phyloP scores from a whole-genome alignment of 2,888 invertebrate genomes.

The Parthenolecanium corni region DNA sequence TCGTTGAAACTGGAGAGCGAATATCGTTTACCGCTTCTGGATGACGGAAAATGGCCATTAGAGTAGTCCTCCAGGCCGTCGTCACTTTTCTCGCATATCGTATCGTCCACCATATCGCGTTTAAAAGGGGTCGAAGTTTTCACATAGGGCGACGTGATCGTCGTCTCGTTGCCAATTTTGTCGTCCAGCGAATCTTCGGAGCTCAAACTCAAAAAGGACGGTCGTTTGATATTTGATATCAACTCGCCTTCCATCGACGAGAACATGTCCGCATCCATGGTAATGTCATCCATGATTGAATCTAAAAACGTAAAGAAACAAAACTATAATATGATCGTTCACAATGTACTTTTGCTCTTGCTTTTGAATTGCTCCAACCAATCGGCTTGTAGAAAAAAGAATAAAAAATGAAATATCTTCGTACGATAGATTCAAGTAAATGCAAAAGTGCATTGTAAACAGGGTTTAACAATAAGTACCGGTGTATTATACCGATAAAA shows the following conservation, averaged over 20 bases:
- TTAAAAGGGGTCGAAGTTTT: slow-evolving; percentile 2
- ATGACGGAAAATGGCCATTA: not conserved
- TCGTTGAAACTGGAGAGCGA: slow-evolving; percentile 16
- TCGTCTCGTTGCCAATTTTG: not conserved
- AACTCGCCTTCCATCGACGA: slow-evolving; percentile 21
- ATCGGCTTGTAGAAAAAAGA: too few species aligned
- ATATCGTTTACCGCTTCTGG: slow-evolving; percentile 3
- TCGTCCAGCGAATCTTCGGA: slow-evolving; percentile 23
- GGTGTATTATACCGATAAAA: too few species aligned
- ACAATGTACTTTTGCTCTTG: too few species aligned
- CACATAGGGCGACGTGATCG: not conserved
- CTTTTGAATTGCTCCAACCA: too few species aligned
- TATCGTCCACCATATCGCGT: not conserved
- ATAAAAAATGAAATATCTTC: too few species aligned
- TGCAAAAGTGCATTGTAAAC: too few species aligned
- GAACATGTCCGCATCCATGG: slow-evolving; percentile 9
- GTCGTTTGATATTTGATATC: slow-evolving; percentile 16
- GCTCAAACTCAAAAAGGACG: slow-evolving; percentile 18
- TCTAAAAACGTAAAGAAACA: not conserved
- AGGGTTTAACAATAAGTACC: too few species aligned
- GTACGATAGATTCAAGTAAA: too few species aligned
- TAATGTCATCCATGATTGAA: not conserved
- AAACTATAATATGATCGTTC: too few species aligned
- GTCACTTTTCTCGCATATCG: not conserved
- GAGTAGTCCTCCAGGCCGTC: not conserved